Base-by-base conservation (phyloP, 2,113 vertebrate species). In the Rhea americana region DNA sequence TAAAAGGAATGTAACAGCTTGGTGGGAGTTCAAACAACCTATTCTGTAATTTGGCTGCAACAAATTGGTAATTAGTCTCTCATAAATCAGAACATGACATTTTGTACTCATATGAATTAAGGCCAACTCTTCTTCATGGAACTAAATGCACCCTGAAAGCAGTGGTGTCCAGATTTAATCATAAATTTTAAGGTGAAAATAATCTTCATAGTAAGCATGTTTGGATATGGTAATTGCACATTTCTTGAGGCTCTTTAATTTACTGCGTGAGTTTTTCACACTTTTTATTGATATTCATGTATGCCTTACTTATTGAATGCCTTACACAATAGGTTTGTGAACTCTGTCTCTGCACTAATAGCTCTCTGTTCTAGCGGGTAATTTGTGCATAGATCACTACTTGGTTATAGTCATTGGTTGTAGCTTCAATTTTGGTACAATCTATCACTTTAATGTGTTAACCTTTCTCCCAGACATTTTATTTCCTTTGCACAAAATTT, bases 41-140 rank as follows among this genome's bases (percentile, higher is more conserved):
- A 28, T 17, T 70, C 19, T 61, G 26, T 91, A 87, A 65, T 21
- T 70, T 70, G 13, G 7, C 58, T 83, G 35, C 35, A 73, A 82
- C 35, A 90, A 77, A 88, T 25, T 58, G 32, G 21, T 85, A 45
- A 70, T 88, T 81, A 86, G 13, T 11, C 2, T 65, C 22, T 50
- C 51, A 9, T 81, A 83, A 94, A 81, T 78, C 88, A 77, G 82
- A 77, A 18, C 50, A 63, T 81, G 61, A 59, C 7, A 59, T 89
- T 91, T 87, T 67, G 10, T 90, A 30, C 15, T 78, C 9, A 71
- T 13, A 11, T 70, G 82, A 72, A 73, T 70, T 77, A 74, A 45
- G 30, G 6, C 10, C 75, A 80, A 81, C 3, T 70, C 30, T 61
- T 79, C 39, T 56, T 93, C 10, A 20, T n/a, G 61, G 58, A 41